These are phyloP conservation scores for Ophion obscuratus DNA, from an alignment of 2,888 invertebrate genomes.

Conservation along the genomic window DNA sequence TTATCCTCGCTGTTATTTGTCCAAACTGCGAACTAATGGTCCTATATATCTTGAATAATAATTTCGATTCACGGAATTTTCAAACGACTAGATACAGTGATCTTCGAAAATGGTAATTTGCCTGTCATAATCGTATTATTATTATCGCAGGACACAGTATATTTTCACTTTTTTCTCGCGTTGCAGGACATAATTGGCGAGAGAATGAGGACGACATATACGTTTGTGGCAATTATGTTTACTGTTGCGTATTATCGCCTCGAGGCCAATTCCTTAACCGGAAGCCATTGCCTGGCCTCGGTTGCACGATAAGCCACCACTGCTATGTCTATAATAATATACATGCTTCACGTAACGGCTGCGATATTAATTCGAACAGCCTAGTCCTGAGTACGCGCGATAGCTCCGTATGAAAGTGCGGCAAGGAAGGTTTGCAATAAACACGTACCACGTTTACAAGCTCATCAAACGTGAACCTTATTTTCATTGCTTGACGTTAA, in stretches of 20 bases:
- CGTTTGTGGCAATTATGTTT: conserved; percentile 27
- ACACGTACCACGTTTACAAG: neutral
- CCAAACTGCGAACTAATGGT: too few relatives aligned
- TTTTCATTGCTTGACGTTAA: neutral
- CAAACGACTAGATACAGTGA: too few relatives aligned
- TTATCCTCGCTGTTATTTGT: too few relatives aligned
- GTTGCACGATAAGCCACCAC: neutral
- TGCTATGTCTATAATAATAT: conserved; percentile 16
- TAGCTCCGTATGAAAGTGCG: conserved; percentile 22
- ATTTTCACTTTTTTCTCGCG: neutral
- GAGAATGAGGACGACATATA: conserved; percentile 14
- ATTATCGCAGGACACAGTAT: neutral
- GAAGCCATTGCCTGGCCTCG: conserved; percentile 28
- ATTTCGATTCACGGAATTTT: too few relatives aligned
- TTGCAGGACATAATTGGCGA: conserved; percentile 11
- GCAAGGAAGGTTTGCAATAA: conserved; percentile 11
- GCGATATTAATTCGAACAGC: conserved; percentile 40
- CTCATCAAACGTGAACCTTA: neutral
- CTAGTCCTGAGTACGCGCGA: conserved; percentile 12
- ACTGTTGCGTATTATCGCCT: conserved; percentile 29
- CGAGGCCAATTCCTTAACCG: conserved; percentile 41
- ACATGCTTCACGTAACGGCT: conserved; percentile 2
- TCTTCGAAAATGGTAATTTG: neutral
- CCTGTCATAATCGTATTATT: neutral
- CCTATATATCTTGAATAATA: too few relatives aligned